phyloP scores from a whole-genome alignment of 2,113 vertebrate genomes.

The Boleophthalmus pectinirostris region DNA sequence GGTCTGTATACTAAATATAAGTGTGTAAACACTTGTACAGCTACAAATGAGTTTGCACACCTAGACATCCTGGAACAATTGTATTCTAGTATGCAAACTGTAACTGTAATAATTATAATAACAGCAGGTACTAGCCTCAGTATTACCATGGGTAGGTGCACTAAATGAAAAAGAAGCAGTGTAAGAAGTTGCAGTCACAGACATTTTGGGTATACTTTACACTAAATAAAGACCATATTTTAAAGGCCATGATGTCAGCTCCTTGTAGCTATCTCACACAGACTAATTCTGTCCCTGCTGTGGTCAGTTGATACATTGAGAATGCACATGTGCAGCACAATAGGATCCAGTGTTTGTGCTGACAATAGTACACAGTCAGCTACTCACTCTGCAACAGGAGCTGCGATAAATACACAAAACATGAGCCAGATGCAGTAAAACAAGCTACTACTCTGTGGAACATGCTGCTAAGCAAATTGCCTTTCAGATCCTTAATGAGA shows the following conservation, averaged over 20 bases:
- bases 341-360: slow-evolving; percentile 42
- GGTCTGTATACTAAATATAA: no score
- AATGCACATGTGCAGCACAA: slow-evolving; percentile 39
- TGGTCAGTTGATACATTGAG: slow-evolving; percentile 13
- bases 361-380: slow-evolving; percentile 46
- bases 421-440: slow-evolving; percentile 13
- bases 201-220: not conserved
- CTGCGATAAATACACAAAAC: slow-evolving; percentile 24
- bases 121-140: not conserved
- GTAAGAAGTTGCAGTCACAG: not conserved
- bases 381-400: slow-evolving; percentile 18
- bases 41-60: not conserved
- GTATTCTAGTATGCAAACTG: not conserved
- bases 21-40: not conserved
- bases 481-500: slow-evolving; percentile 11
- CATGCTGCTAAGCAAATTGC: slow-evolving; percentile 19
- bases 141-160: not conserved
- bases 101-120: not conserved
- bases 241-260: not conserved
- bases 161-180: not conserved
- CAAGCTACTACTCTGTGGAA: not conserved
- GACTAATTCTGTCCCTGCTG: not conserved
- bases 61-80: not conserved
- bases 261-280: not conserved
- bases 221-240: not conserved